Evolutionary conservation across 2,113 vertebrate genomes (phyloP), one percentile per base, ranked within the genome.

Genomic region (Apodemus sylvaticus): DNA sequence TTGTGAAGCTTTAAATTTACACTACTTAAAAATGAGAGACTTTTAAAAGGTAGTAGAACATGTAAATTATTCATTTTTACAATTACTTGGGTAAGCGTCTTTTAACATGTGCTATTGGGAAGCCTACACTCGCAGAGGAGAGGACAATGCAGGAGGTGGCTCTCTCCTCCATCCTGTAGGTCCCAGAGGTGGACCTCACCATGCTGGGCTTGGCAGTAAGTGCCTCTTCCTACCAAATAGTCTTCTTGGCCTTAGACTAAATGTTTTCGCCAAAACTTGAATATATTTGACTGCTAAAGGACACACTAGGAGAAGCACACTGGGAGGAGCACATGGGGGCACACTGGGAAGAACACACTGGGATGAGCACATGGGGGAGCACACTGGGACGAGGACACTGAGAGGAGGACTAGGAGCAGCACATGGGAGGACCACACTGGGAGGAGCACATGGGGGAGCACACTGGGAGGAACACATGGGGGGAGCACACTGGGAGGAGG

Each of bases 211-310:
- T 31, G 14, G 24, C 39, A 31, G 42, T 22, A 45, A 34, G 39
- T 45, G 39, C 26, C 29, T 85, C 20, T 85, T 29, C 24, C 39
- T 45, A 60, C 7, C 39, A 64, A 45, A 55, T 39, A 31, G 45
- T 34, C 26, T 45, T 45, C 24, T 11, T 45, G 26, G 5, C 60
- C 62, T 24, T 31, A 62, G 42, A 93, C 55, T 76, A 87, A 85
- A 58, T 88, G 26, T 48, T 92, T 97, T 94, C 77, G 68, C 39
- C 42, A 74, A 93, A 86, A 73, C 70, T 19, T 86, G 81, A 36
- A 22, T 88, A 88, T 4, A 74, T 1, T 42, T 36, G 5, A 68
- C 2, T 91, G 11, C 88, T 71, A 95, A 95, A 48, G 45, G 45
- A 48, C 45, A 48, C 7, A 48, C 45, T 48, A n/a, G n/a, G n/a